Evolutionary conservation across 1,140 invertebrate genomes (phyloP).

Genomic region (Drosophila kanapiae): DNA sequence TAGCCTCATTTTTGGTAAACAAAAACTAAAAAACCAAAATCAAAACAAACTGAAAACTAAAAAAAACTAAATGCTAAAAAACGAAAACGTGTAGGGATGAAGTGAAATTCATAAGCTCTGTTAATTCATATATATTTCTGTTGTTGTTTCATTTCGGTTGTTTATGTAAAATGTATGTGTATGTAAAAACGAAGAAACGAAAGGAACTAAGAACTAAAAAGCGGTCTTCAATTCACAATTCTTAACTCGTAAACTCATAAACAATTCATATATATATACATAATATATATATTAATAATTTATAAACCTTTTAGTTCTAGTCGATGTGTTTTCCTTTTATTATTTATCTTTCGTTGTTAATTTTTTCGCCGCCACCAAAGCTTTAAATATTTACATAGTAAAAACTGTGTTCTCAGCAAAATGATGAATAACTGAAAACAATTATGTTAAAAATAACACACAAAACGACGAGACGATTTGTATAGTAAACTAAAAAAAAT

Average conservation of each 20-base stretch:
- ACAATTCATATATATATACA: slow-evolving; percentile 6
- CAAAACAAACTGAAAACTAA: slow-evolving; percentile 50
- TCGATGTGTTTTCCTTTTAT: slow-evolving; percentile 16
- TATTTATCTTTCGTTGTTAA: slow-evolving; percentile 29
- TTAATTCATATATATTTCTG: slow-evolving; percentile 56
- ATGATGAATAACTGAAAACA: slow-evolving; percentile 49
- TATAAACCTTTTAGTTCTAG: slow-evolving; percentile 17
- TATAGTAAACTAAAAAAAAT: slow-evolving; percentile 69
- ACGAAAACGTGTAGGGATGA: slow-evolving; percentile 30
- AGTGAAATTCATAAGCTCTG: slow-evolving; percentile 47
- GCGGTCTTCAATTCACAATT: slow-evolving; percentile 71
- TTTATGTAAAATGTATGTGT: slow-evolving; percentile 76
- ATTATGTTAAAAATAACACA: slow-evolving; percentile 57
- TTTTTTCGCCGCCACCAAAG: slow-evolving; percentile 77
- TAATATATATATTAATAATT: slow-evolving; percentile 14
- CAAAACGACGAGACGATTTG: slow-evolving; percentile 63
- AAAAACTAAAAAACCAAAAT: slow-evolving; percentile 67
- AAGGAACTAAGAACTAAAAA: slow-evolving; percentile 47
- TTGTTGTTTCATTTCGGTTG: slow-evolving; percentile 71
- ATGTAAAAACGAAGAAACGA: slow-evolving; percentile 48
- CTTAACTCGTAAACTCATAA: slow-evolving; percentile 38
- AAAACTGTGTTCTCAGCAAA: slow-evolving; percentile 79
- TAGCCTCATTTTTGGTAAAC: slow-evolving; percentile 76
- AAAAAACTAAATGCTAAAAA: slow-evolving; percentile 40
- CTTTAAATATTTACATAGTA: slow-evolving; percentile 82